Evolutionary conservation across 1,140 invertebrate genomes (phyloP).

Genomic region (Papilio polyxenes): DNA sequence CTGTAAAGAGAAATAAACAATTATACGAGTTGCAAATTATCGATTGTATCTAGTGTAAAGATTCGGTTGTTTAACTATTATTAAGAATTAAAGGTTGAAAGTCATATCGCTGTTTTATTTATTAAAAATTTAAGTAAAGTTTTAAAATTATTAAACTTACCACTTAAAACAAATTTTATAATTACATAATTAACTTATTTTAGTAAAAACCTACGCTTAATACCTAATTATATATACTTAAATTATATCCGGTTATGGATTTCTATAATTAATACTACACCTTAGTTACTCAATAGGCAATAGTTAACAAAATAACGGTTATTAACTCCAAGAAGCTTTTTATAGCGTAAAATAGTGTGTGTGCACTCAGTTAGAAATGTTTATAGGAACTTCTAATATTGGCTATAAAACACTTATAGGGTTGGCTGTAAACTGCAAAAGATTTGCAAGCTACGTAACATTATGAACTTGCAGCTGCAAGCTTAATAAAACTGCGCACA

Average conservation of each 20-base stretch:
- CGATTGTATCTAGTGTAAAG: not conserved
- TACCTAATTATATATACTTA: too few relatives aligned
- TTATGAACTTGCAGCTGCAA: constrained; percentile 55
- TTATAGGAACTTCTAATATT: constrained; percentile 52
- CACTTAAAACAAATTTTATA: too few relatives aligned
- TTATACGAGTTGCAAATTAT: too few relatives aligned
- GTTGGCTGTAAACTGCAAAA: constrained; percentile 56
- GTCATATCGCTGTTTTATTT: not conserved
- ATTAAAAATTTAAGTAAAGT: not conserved
- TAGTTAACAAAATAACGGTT: not conserved
- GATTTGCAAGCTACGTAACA: constrained; percentile 58
- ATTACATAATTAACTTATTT: too few relatives aligned
- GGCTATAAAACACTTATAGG: constrained; percentile 53
- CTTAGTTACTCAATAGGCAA: too few relatives aligned
- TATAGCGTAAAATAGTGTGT: constrained; percentile 46
- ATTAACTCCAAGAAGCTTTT: constrained; percentile 40
- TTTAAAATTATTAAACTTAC: not conserved
- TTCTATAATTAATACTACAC: too few relatives aligned
- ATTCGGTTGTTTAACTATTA: not conserved
- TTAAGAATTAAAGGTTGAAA: not conserved
- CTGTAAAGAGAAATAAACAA: too few relatives aligned
- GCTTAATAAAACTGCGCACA: not conserved
- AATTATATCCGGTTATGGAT: too few relatives aligned
- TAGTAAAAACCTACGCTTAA: too few relatives aligned
- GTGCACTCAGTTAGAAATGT: constrained; percentile 53